Base-by-base conservation (phyloP, 2,113 vertebrate species). In the Carettochelys insculpta region DNA sequence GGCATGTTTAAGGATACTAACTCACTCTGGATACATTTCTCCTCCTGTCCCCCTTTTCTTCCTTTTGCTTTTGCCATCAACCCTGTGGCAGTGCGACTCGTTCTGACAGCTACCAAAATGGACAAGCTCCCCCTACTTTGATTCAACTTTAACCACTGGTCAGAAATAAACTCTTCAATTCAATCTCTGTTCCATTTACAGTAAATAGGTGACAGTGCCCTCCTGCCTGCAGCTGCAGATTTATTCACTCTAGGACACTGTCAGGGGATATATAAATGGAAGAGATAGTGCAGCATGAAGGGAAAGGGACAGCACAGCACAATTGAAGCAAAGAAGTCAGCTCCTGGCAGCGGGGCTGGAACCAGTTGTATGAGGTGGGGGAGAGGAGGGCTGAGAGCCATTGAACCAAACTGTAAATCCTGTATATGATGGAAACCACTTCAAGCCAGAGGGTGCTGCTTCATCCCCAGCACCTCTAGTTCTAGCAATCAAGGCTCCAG, bases 211-310 rank as follows among this genome's bases (percentile, higher is more conserved):
- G 86, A 89, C 51, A 31, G 51, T 81, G 43, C 68, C 83, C 92
- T 96, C 94, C 45, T 90, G 88, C 86, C 94, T 94, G 95, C 95
- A 90, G 27, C 34, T 86, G 95, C 88, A 85, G 92, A 89, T 77
- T 78, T 87, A 82, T 53, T 53, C 91, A 94, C 93, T 84, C 86
- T 17, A 58, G 12, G 47, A 16, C 90, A 85, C 93, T 90, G 86
- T 91, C 93, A 93, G 80, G 80, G 85, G 48, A 73, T 89, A 83
- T 45, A n/a, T 88, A 93, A 89, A 88, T 77, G 85, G 53, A 83
- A 94, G n/a, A 92, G 76, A 34, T 2, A 0, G 80, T 56, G 41
- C 90, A 95, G 92, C 93, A 93, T 94, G 85, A 88, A 50, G 83
- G 85, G 96, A 96, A 85, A 61, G 93, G 86, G 94, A 86, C 79